Evolutionary conservation across 2,888 invertebrate genomes (phyloP), one percentile per base, ranked within the genome.

Genomic region (Tinea pellionella): DNA sequence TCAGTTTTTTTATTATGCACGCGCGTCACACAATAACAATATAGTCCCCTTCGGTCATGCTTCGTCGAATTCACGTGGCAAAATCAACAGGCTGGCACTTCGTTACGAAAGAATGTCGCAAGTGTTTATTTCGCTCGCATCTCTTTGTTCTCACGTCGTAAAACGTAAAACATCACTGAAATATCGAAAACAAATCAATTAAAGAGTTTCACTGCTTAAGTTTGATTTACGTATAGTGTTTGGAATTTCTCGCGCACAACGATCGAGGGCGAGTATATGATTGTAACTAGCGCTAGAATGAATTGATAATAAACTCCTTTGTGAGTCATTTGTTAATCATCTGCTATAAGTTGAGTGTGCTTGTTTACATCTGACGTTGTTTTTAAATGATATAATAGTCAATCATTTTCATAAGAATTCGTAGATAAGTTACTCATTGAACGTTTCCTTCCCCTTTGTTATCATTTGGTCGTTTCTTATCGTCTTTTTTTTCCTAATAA

Each of bases 221-320:
- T 24, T 24, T 24, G 24, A 24, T 12, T 37, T 37, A 12, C 37
- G 37, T 9, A 2, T 37, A 9, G 37, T 37, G 37, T 37, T 9
- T 37, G 9, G 37, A 9, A 37, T 37, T 7, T 30, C 4, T 4
- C 37, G 37, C 37, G 9, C 47, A 75, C 79, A 74, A 77, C 74
- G 74, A 74, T 70, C 72, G 47, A 71, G 67, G 70, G 70, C 69
- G 75, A 75, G 78, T 75, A 80, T 74, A 73, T 69, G 75, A 73
- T 78, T 72, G 75, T 73, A 74, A 84, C 85, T 85, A 80, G 13
- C 19, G 72, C 72, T 74, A 73, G 59, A 59, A 29, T 80, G 82
- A 81, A 80, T 84, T 85, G 84, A 85, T 87, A 84, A 86, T 83
- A 83, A 73, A 74, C 77, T 73, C 76, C 81, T 84, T 83, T 74